A percentile compares a stretch with the other conserved stretches of the same genome.
These are phyloP conservation scores for Trichomycterus rosablanca DNA, from an alignment of 2,113 vertebrate genomes.

Conservation along the genomic window DNA sequence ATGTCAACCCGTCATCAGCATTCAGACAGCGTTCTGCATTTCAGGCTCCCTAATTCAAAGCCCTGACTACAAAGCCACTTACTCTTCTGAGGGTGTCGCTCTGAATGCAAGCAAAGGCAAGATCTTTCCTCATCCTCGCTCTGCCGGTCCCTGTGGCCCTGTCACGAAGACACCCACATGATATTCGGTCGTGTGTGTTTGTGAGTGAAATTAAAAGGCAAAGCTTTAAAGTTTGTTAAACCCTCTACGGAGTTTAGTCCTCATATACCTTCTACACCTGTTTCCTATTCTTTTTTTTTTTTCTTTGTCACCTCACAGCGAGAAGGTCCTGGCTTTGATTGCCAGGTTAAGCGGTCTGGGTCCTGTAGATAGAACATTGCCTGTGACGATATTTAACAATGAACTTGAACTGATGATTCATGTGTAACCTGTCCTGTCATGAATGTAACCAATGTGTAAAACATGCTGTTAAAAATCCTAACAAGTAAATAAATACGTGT, in stretches of 20 bases:
- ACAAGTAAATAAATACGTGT: too few species aligned
- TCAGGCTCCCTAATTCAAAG: conserved; percentile 41
- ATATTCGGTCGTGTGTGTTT: conserved; percentile 1
- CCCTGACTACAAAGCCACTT: conserved; percentile 38
- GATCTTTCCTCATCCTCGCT: conserved; percentile 14
- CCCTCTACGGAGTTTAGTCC: neutral
- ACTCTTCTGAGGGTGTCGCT: conserved; percentile 21
- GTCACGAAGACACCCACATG: conserved; percentile 24
- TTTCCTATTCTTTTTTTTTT: neutral
- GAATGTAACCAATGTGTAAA: too few species aligned
- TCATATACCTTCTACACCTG: neutral
- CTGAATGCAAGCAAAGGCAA: conserved; percentile 38
- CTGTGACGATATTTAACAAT: too few species aligned
- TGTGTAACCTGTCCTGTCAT: too few species aligned
- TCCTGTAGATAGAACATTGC: neutral
- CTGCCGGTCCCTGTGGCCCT: conserved; percentile 21
- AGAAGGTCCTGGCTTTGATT: too few species aligned
- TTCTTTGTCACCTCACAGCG: too few species aligned
- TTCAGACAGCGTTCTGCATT: conserved; percentile 17
- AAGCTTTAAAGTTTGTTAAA: conserved; percentile 33
- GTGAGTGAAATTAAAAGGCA: conserved; percentile 1
- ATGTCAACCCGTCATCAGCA: conserved; percentile 38
- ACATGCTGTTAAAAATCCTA: too few species aligned
- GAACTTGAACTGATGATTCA: too few species aligned
- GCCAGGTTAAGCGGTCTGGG: too few species aligned